A percentile compares a stretch with the other conserved stretches of the same genome.
These are phyloP conservation scores for Lepidostoma basale DNA, from an alignment of 1,140 invertebrate genomes.

Conservation along the genomic window DNA sequence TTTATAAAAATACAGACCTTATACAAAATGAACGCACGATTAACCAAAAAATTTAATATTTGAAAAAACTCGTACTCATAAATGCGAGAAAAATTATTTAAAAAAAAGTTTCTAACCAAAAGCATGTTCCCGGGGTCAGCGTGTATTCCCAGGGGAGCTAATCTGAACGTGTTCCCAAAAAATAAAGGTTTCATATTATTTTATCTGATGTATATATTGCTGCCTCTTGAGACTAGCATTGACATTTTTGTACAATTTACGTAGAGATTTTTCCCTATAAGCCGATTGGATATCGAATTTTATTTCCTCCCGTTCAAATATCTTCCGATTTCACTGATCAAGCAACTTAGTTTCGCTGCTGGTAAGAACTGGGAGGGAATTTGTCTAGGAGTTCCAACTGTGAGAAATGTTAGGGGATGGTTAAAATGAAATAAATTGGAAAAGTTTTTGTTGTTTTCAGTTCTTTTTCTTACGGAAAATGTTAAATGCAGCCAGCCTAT, in stretches of 20 bases:
- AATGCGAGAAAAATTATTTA: too few species aligned
- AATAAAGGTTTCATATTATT: constrained; percentile 43
- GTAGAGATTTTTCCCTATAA: constrained; percentile 42
- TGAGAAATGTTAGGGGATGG: neutral
- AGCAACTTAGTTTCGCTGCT: constrained; percentile 37
- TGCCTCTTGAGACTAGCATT: constrained; percentile 31
- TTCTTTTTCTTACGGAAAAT: neutral
- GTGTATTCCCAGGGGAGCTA: constrained; percentile 23
- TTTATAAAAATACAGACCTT: too few species aligned
- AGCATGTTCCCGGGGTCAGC: constrained; percentile 28
- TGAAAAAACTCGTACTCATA: too few species aligned
- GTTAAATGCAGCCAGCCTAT: constrained; percentile 5
- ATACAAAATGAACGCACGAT: too few species aligned
- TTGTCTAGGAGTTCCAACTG: constrained; percentile 4
- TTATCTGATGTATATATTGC: constrained; percentile 40
- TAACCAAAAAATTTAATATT: too few species aligned
- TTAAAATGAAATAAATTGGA: constrained; percentile 13
- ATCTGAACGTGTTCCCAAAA: constrained; percentile 19
- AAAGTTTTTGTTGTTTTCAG: neutral
- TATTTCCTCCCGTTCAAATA: constrained; percentile 41
- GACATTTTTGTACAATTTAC: constrained; percentile 44
- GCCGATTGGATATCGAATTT: constrained; percentile 44
- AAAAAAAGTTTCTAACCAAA: constrained; percentile 4
- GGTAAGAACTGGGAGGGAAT: neutral
- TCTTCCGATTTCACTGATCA: constrained; percentile 43